Percentiles rank a stretch among this genome's conserved stretches.
These are phyloP conservation scores for Drosophila quadrilineata DNA, from an alignment of 1,140 invertebrate species.

Conservation along the genomic window DNA sequence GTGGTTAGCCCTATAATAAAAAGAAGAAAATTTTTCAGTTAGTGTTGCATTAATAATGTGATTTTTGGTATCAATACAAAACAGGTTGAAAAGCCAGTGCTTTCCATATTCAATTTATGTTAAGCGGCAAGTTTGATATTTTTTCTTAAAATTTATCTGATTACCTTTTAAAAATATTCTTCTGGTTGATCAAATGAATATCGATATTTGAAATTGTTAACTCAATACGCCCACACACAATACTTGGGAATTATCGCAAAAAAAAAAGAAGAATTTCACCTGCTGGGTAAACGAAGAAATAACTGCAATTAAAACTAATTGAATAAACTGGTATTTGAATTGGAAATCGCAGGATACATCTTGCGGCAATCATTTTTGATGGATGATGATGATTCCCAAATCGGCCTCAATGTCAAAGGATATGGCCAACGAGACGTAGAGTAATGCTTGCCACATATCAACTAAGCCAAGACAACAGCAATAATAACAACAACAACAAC, in stretches of 20 bases:
- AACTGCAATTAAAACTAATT: slow-evolving; percentile 76
- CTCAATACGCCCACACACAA: slow-evolving; percentile 37
- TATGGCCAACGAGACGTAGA: slow-evolving; percentile 57
- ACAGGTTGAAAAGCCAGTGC: slow-evolving; percentile 69
- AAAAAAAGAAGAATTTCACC: slow-evolving; percentile 45
- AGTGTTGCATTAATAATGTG: slow-evolving; percentile 64
- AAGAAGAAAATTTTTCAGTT: too few species aligned
- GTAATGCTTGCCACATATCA: slow-evolving; percentile 53
- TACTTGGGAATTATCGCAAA: slow-evolving; percentile 7
- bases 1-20: slow-evolving; percentile 27
- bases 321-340: slow-evolving; percentile 67
- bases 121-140: slow-evolving; percentile 16
- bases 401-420: slow-evolving; percentile 72
- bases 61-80: slow-evolving; percentile 67
- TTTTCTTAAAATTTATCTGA: too few species aligned
- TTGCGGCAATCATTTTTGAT: slow-evolving; percentile 78
- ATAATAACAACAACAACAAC: slow-evolving; percentile 19
- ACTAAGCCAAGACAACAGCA: slow-evolving; percentile 21
- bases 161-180: neutral
- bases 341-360: slow-evolving; percentile 74
- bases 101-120: slow-evolving; percentile 60
- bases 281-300: slow-evolving; percentile 34
- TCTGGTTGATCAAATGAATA: neutral
- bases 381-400: slow-evolving; percentile 71
- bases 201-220: neutral